phyloP scores from a whole-genome alignment of 2,797 vertebrate genomes.

The Poecile montanus region DNA sequence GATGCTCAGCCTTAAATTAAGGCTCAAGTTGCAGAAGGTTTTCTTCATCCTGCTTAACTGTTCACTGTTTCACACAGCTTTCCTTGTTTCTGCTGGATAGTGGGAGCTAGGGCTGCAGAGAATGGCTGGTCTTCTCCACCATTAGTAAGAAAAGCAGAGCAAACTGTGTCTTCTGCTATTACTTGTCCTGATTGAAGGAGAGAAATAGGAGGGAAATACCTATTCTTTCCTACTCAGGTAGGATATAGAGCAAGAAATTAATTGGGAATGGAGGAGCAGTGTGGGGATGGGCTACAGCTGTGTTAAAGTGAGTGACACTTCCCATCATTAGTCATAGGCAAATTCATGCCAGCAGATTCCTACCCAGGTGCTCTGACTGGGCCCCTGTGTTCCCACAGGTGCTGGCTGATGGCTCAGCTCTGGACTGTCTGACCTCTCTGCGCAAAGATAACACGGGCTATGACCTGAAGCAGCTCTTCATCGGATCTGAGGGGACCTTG shows the following conservation, averaged over 20 bases:
- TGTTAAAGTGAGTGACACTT: background rate
- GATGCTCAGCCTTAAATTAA: background rate
- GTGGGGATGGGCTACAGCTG: background rate
- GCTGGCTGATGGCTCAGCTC: constrained; percentile 85
- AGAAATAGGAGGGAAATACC: background rate
- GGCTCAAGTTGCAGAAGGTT: background rate
- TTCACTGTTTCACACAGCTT: background rate
- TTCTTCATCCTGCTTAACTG: background rate
- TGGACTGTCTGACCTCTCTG: constrained; percentile 87
- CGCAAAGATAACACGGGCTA: constrained; percentile 98
- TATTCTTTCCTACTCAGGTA: background rate
- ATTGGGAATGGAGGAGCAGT: background rate
- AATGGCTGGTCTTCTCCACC: background rate
- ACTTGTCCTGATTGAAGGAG: background rate
- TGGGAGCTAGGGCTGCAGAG: background rate
- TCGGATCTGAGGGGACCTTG: constrained; percentile 94
- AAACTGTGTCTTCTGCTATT: background rate
- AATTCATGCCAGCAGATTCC: background rate
- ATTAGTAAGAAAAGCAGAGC: background rate
- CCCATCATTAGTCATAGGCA: background rate
- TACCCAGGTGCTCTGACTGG: background rate
- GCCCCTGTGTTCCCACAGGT: constrained; percentile 76
- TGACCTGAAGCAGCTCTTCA: constrained; percentile 97
- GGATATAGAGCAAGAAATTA: background rate
- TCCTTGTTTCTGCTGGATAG: background rate